Percentiles rank a stretch among this genome's conserved stretches.
Evolutionary conservation across 2,888 invertebrate species (phyloP).

Genomic region (Spisula solida): DNA sequence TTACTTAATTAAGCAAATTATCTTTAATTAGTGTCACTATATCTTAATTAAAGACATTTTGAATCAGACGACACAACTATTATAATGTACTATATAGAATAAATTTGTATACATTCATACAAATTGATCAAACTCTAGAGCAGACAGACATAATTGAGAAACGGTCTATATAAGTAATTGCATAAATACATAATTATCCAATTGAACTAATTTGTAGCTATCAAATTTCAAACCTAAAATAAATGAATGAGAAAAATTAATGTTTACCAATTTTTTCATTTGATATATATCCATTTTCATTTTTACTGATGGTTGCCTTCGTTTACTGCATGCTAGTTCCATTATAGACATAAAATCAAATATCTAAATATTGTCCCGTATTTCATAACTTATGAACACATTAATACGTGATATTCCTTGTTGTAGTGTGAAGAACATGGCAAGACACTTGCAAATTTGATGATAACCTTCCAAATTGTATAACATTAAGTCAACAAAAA

Average conservation of each 20-base stretch:
- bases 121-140: background rate
- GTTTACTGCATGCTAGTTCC: constrained; percentile 32
- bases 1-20: too few relatives aligned
- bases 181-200: background rate
- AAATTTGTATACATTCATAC: background rate
- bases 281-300: constrained; percentile 66
- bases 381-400: background rate
- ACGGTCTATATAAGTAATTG: background rate
- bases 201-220: background rate
- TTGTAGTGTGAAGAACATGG: background rate
- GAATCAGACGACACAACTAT: background rate
- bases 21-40: too few relatives aligned
- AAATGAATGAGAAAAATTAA: background rate
- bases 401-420: background rate
- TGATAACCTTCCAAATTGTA: background rate
- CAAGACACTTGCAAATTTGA: background rate
- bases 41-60: background rate
- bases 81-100: background rate
- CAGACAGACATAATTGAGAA: background rate
- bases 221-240: background rate
- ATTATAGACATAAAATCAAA: constrained; percentile 33
- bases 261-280: constrained; percentile 66
- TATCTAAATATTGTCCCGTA: background rate
- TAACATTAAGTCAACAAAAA: constrained; percentile 33
- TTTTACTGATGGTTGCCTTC: constrained; percentile 27